These are phyloP conservation scores for Salvelinus namaycush DNA, from an alignment of 2,113 vertebrate species.

Conservation along the genomic window DNA sequence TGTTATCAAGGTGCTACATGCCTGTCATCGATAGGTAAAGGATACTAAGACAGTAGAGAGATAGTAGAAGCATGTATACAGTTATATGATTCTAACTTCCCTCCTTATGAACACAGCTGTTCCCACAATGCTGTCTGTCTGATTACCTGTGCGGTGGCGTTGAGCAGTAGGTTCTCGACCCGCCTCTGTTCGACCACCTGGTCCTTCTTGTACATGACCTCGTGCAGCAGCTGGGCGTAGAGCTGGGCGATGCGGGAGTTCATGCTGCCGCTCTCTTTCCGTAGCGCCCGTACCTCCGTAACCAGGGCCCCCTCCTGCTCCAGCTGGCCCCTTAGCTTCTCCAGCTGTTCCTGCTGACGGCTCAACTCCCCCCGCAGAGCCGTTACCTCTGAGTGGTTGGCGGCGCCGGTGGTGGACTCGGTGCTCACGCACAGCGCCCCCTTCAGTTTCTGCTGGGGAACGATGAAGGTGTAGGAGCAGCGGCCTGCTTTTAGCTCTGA, in stretches of 20 bases:
- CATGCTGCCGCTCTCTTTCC: constrained; percentile 76
- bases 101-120: neutral
- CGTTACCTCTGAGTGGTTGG: constrained; percentile 76
- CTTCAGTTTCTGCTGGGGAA: constrained; percentile 81
- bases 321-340: constrained; percentile 68
- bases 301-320: constrained; percentile 73
- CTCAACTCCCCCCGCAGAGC: constrained; percentile 68
- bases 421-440: constrained; percentile 81
- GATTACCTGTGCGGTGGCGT: constrained; percentile 76
- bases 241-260: constrained; percentile 79
- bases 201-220: constrained; percentile 70
- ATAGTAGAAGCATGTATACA: neutral
- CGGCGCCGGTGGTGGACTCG: constrained; percentile 24
- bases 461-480: constrained; percentile 87
- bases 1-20: neutral
- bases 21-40: neutral
- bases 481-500: constrained; percentile 58
- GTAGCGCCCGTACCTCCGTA: constrained; percentile 77
- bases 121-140: neutral
- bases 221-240: constrained; percentile 80
- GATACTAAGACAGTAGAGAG: neutral
- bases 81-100: neutral
- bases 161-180: constrained; percentile 76
- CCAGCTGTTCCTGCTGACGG: constrained; percentile 79
- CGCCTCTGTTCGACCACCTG: constrained; percentile 66